Evolutionary conservation across 2,113 vertebrate species (phyloP).

Genomic region (Chrysemys picta): DNA sequence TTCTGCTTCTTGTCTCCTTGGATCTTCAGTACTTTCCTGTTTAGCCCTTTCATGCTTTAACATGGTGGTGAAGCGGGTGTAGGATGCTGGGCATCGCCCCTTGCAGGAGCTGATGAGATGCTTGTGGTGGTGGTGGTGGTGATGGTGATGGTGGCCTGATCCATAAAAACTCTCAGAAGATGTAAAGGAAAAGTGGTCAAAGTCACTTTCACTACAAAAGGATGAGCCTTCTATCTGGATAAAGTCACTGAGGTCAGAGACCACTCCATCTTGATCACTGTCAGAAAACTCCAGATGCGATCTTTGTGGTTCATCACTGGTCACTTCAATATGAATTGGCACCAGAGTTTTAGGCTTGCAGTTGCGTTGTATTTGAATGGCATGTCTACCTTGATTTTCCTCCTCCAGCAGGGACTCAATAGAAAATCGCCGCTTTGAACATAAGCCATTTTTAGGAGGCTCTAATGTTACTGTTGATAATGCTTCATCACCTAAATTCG

Average conservation of each 20-base stretch:
- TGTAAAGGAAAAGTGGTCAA: conserved; percentile 94
- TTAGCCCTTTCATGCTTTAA: conserved; percentile 92
- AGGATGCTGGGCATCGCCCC: conserved; percentile 94
- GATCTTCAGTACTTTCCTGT: conserved; percentile 82
- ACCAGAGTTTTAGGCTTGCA: conserved; percentile 82
- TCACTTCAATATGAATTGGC: conserved; percentile 88
- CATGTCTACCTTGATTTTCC: conserved; percentile 80
- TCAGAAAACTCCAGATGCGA: conserved; percentile 87
- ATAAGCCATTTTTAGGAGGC: conserved; percentile 86
- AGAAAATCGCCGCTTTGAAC: conserved; percentile 90
- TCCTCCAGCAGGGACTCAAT: conserved; percentile 93
- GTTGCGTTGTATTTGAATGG: conserved; percentile 77
- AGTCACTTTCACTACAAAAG: conserved; percentile 97
- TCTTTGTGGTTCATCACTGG: conserved; percentile 80
- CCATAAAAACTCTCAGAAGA: conserved; percentile 94
- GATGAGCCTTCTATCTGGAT: conserved; percentile 95
- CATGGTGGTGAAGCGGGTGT: conserved; percentile 97
- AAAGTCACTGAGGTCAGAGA: conserved; percentile 93
- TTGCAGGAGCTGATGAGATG: conserved; percentile 96
- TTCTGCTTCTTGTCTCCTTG: conserved; percentile 85
- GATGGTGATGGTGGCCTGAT: conserved; percentile 85
- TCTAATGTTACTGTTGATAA: conserved; percentile 85
- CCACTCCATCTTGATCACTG: conserved; percentile 91
- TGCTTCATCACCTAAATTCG: conserved; percentile 89
- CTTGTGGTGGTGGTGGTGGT: conserved; percentile 88